Conservation (phyloP, 1,140 invertebrate genomes). For the Choristoneura fumiferana region DNA sequence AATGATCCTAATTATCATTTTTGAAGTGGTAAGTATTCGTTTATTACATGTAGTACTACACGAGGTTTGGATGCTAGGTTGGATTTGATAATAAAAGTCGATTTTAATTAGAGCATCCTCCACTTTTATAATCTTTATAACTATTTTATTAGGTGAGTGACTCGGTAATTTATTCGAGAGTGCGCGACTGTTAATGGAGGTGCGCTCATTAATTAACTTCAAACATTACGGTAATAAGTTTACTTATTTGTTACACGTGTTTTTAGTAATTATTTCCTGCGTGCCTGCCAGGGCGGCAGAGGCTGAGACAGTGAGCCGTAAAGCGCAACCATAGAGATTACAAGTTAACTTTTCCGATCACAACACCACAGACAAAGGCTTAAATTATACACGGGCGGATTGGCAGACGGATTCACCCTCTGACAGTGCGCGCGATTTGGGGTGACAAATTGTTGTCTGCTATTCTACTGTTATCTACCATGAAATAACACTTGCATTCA, state of each 20-base stretch:
- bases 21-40: conserved; percentile 54
- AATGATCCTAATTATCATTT: conserved; percentile 56
- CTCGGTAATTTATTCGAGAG: conserved; percentile 3
- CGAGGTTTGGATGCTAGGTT: conserved; percentile 32
- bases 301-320: conserved; percentile 4
- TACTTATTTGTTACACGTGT: background rate
- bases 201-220: background rate
- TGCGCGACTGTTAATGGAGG: background rate
- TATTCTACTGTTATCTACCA: conserved; percentile 35
- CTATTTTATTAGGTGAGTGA: conserved; percentile 41
- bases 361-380: conserved; percentile 72
- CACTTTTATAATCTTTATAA: conserved; percentile 56
- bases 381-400: conserved; percentile 69
- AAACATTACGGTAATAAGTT: conserved; percentile 6
- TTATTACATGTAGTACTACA: conserved; percentile 61
- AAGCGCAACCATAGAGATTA: conserved; percentile 63
- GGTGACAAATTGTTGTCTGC: conserved; percentile 67
- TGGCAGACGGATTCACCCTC: conserved; percentile 61
- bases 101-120: conserved; percentile 58
- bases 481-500: conserved; percentile 19
- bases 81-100: conserved; percentile 53
- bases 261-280: conserved; percentile 11
- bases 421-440: conserved; percentile 47
- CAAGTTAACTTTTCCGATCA: conserved; percentile 74
- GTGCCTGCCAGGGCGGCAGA: background rate